Conservation (phyloP, 2,888 invertebrate species). For the Hesperia comma region DNA sequence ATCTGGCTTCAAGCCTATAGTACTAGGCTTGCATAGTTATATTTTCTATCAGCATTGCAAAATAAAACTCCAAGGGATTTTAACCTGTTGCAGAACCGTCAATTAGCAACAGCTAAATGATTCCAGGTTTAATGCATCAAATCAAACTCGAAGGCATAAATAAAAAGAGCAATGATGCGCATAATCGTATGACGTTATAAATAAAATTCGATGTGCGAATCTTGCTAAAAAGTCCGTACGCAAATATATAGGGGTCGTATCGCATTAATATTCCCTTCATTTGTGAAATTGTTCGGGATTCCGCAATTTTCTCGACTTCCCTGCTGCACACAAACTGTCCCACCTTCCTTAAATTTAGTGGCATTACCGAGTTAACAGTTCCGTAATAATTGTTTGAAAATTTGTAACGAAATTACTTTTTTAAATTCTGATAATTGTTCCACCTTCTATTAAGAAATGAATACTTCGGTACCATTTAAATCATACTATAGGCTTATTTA, state of each 20-base stretch:
- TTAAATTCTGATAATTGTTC: no score
- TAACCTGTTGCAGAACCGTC: no score
- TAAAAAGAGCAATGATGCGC: no score
- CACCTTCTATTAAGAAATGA: no score
- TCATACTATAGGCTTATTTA: no score
- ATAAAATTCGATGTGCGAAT: constrained; percentile 72
- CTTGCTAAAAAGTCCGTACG: constrained; percentile 72
- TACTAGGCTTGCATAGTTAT: no score
- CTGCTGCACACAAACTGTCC: constrained; percentile 45
- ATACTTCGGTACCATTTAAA: neutral
- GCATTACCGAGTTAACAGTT: neutral
- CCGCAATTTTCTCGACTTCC: constrained; percentile 41
- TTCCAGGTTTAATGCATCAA: no score
- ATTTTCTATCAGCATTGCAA: no score
- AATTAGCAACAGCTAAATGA: no score
- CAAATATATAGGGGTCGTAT: constrained; percentile 69
- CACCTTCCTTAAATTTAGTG: constrained; percentile 12
- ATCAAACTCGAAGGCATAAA: no score
- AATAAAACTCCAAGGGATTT: no score
- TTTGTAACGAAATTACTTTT: constrained; percentile 40
- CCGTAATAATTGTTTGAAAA: neutral
- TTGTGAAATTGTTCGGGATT: constrained; percentile 58
- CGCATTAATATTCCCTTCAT: constrained; percentile 71
- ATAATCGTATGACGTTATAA: constrained; percentile 55
- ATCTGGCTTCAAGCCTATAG: no score